These are phyloP conservation scores for Scelioninae gen. 1 DNA, from an alignment of 2,888 invertebrate species.

Conservation along the genomic window DNA sequence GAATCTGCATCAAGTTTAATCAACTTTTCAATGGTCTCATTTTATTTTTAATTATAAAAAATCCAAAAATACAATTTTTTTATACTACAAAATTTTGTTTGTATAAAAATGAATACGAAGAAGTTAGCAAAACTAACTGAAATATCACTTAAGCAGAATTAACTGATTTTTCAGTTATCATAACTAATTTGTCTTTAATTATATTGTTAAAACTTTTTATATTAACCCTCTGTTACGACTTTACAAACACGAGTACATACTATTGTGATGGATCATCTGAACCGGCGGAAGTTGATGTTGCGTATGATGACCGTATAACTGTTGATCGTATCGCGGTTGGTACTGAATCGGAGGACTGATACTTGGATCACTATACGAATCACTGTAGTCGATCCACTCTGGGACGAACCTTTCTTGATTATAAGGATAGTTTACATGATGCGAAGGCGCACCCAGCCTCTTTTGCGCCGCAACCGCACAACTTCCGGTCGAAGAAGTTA, in stretches of 20 bases:
- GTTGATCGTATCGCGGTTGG: constrained; percentile 81
- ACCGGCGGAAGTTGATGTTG: constrained; percentile 74
- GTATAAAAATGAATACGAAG: no score
- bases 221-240: not conserved
- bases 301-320: constrained; percentile 77
- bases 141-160: no score
- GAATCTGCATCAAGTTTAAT: no score
- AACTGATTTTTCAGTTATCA: not conserved
- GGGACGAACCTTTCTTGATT: constrained; percentile 80
- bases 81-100: no score
- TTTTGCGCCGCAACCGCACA: constrained; percentile 83
- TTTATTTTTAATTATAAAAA: no score
- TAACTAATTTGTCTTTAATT: not conserved
- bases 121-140: no score
- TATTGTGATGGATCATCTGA: constrained; percentile 79
- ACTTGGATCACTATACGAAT: constrained; percentile 83
- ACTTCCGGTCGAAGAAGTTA: constrained; percentile 87
- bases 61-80: no score
- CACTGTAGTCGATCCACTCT: constrained; percentile 81
- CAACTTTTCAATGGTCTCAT: no score
- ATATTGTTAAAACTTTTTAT: not conserved
- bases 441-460: constrained; percentile 78
- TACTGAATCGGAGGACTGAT: constrained; percentile 79
- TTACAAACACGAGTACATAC: constrained; percentile 83
- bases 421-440: constrained; percentile 78